Percentiles rank a stretch among this genome's conserved stretches.
phyloP scores from a whole-genome alignment of 2,113 vertebrate species.

The Sturnus vulgaris region DNA sequence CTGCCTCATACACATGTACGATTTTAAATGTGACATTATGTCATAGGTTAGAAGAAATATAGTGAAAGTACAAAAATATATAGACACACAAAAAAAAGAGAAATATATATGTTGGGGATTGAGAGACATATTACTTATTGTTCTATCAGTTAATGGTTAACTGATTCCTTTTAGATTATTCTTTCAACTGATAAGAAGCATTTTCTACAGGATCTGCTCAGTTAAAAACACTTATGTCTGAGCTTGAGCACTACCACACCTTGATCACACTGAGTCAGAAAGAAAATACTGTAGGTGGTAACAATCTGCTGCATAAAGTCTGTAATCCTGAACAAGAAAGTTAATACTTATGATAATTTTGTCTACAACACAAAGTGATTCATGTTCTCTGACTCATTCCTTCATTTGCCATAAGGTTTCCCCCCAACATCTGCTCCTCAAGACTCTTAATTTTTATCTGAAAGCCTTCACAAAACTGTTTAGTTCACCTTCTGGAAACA shows the following conservation, averaged over 20 bases:
- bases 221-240: background rate
- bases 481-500: background rate
- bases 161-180: background rate
- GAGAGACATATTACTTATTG: background rate
- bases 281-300: background rate
- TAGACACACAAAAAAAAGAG: background rate
- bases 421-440: background rate
- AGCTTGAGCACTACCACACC: background rate
- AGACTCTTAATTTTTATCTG: background rate
- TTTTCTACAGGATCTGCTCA: background rate
- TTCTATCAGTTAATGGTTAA: background rate
- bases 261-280: slow-evolving; percentile 24
- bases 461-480: background rate
- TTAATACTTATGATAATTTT: background rate
- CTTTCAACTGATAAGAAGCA: background rate
- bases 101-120: fast-evolving
- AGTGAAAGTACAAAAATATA: background rate
- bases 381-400: background rate
- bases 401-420: background rate
- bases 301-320: background rate
- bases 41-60: background rate
- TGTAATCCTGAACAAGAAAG: background rate
- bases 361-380: background rate
- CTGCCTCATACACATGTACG: background rate
- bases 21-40: background rate